A percentile compares a stretch with the other conserved stretches of the same genome.
Conservation (phyloP, 2,888 invertebrate species). For the Calliopum simillimum region DNA sequence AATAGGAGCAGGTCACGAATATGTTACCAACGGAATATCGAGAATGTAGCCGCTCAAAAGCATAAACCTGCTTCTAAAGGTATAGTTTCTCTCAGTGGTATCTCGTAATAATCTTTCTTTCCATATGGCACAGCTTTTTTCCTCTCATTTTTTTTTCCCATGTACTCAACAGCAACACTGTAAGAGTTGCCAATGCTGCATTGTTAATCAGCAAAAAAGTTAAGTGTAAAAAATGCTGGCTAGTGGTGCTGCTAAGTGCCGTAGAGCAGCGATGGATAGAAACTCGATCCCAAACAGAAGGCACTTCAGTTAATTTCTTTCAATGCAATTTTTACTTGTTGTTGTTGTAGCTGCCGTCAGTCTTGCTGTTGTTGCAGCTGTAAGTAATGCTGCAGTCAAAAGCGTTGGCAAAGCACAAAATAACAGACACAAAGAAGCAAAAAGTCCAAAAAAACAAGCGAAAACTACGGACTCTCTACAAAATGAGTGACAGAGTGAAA, state of each 20-base stretch:
- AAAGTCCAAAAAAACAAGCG: not conserved
- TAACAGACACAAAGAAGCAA: not conserved
- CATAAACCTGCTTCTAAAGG: too few relatives aligned
- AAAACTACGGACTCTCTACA: not conserved
- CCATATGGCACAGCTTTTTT: too few relatives aligned
- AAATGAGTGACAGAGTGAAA: conserved; percentile 18
- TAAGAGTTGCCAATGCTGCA: not conserved
- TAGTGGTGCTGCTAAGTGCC: not conserved
- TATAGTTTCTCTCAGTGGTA: too few relatives aligned
- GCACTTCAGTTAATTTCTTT: conserved; percentile 36
- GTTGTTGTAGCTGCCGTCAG: conserved; percentile 26
- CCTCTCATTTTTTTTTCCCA: not conserved
- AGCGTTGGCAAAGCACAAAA: conserved; percentile 33
- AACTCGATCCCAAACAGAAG: conserved; percentile 24
- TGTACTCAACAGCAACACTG: not conserved
- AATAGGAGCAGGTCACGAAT: too few relatives aligned
- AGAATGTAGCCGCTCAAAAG: too few relatives aligned
- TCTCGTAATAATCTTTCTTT: too few relatives aligned
- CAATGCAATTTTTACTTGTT: conserved; percentile 22
- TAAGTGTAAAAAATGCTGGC: conserved; percentile 5
- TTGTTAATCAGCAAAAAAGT: not conserved
- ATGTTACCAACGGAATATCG: too few relatives aligned
- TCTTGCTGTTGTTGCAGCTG: not conserved
- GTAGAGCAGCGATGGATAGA: not conserved
- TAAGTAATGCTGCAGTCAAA: conserved; percentile 44